These are phyloP conservation scores for Trididemnum clinides DNA, from an alignment of 23 tunicate genomes.

Conservation along the genomic window DNA sequence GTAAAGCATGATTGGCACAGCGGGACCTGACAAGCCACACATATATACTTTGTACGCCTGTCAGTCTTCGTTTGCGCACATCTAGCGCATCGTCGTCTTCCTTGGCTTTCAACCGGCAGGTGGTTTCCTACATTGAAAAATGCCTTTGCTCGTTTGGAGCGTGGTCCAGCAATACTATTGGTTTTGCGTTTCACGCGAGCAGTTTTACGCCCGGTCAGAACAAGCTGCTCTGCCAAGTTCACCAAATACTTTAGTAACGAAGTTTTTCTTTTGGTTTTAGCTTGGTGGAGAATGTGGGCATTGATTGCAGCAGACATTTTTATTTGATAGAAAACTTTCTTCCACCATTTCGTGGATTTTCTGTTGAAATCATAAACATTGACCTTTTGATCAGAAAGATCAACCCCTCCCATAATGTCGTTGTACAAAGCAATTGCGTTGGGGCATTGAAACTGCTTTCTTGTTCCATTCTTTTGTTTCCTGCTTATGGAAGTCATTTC, in stretches of 20 bases:
- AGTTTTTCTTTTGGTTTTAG: neutral
- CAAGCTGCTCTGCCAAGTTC: slow-evolving; percentile 24
- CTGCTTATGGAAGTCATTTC: slow-evolving; percentile 13
- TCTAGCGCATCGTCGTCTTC: slow-evolving; percentile 30
- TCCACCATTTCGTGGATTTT: slow-evolving; percentile 21
- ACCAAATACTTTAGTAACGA: slow-evolving; percentile 21
- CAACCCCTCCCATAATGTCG: slow-evolving; percentile 15
- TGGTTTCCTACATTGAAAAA: slow-evolving; percentile 9
- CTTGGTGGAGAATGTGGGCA: neutral
- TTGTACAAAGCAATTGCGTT: slow-evolving; percentile 29
- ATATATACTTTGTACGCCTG: slow-evolving; percentile 14
- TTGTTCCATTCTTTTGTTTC: slow-evolving; percentile 23
- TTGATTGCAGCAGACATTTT: slow-evolving; percentile 30
- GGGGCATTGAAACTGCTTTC: slow-evolving; percentile 26
- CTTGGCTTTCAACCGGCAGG: slow-evolving; percentile 19
- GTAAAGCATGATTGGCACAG: slow-evolving; percentile 21
- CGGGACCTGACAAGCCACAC: slow-evolving; percentile 26
- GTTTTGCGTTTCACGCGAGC: slow-evolving; percentile 13
- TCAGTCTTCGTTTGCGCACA: slow-evolving; percentile 22
- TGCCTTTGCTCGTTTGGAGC: slow-evolving; percentile 1
- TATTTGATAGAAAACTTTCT: slow-evolving; percentile 19
- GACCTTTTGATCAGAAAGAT: slow-evolving; percentile 32
- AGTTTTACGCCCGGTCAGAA: slow-evolving; percentile 18
- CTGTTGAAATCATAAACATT: slow-evolving; percentile 14
- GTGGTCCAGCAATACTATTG: too few relatives aligned